Conservation (phyloP, 1,140 invertebrate species). For the Drosophila mauritiana region DNA sequence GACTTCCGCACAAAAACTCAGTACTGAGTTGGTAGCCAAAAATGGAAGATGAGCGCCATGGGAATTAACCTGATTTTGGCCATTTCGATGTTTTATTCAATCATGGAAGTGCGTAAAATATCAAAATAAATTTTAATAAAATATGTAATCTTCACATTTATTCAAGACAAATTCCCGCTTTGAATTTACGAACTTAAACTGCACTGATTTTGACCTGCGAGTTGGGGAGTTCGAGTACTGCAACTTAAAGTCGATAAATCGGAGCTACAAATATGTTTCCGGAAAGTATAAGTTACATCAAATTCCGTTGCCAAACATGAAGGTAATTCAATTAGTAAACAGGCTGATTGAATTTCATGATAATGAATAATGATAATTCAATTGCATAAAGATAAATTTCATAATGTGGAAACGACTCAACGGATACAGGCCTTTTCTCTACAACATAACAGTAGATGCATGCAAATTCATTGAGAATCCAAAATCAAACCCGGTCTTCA, state of each 20-base stretch:
- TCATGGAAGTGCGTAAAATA: neutral
- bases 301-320: neutral
- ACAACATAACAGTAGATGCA: neutral
- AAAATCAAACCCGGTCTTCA: neutral
- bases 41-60: neutral
- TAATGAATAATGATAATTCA: neutral
- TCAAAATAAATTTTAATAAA: neutral
- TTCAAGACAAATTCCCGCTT: neutral
- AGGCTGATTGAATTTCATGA: no score
- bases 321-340: neutral
- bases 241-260: conserved; percentile 26
- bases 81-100: neutral
- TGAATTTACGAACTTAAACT: conserved; percentile 27
- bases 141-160: neutral
- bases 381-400: neutral
- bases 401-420: neutral
- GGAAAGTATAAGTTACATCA: neutral
- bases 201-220: neutral
- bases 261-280: conserved; percentile 5
- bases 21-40: neutral
- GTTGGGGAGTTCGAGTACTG: conserved; percentile 10
- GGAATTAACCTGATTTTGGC: neutral
- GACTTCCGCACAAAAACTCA: neutral
- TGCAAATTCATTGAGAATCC: neutral
- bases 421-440: neutral